Percentiles rank a stretch among this genome's conserved stretches.
Conservation (phyloP, 1,140 invertebrate genomes). For the Neodiprion fabricii region DNA sequence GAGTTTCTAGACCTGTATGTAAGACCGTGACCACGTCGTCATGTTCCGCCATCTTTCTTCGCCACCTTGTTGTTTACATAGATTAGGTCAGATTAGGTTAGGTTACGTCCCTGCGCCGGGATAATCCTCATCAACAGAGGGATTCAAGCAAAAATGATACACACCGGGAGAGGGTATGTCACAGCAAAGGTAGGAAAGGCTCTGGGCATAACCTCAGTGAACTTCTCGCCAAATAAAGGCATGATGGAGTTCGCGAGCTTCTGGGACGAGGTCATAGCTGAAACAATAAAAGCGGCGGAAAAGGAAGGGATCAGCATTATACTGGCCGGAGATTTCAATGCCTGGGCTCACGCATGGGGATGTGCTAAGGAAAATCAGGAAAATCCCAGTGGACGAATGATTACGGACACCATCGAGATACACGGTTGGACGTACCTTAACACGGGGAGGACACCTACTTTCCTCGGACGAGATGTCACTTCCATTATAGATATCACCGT, state of each 20-base stretch:
- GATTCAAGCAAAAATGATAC: not conserved
- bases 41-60: too few species aligned
- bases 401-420: not conserved
- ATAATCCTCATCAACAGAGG: not conserved
- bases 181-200: not conserved
- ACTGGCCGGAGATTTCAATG: conserved; percentile 39
- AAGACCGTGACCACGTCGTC: too few species aligned
- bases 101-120: too few species aligned
- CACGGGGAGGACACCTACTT: not conserved
- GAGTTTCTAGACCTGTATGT: too few species aligned
- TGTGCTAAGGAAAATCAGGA: not conserved
- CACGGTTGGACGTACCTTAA: not conserved
- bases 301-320: conserved; percentile 7
- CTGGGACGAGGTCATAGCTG: not conserved
- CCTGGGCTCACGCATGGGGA: conserved; percentile 33
- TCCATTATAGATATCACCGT: conserved; percentile 35
- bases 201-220: not conserved
- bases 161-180: not conserved
- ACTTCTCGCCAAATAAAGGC: not conserved
- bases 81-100: too few species aligned
- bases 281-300: not conserved
- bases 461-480: conserved; percentile 30
- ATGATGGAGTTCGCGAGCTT: not conserved
- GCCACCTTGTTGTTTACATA: too few species aligned
- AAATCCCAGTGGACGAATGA: not conserved